These are phyloP conservation scores for Palythoa heliodiscus DNA, from an alignment of 92 coral and sea anemone genomes.

Conservation along the genomic window DNA sequence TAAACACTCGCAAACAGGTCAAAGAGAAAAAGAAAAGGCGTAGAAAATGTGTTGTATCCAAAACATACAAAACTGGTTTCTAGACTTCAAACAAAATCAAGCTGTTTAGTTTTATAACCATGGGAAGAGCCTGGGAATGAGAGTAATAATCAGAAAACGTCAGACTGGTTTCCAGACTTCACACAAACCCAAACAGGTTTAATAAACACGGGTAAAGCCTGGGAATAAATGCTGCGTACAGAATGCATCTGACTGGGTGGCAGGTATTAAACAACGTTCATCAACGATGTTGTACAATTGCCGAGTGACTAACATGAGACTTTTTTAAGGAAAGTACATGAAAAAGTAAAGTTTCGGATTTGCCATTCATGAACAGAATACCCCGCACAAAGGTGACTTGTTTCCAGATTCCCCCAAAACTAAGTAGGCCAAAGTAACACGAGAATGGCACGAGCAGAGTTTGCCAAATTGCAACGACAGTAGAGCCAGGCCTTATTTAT, in stretches of 20 bases:
- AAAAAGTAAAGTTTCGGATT: no score
- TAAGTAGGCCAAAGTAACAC: not conserved
- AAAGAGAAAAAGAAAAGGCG: not conserved
- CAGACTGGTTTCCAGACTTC: conserved; percentile 2
- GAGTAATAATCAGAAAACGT: not conserved
- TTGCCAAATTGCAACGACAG: not conserved
- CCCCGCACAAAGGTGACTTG: not conserved
- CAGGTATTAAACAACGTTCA: not conserved
- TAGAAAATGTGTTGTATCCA: not conserved
- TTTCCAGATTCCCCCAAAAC: not conserved
- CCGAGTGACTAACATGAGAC: no score
- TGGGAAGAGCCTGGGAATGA: not conserved
- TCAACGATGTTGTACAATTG: no score
- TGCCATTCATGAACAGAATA: not conserved
- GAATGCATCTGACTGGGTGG: not conserved
- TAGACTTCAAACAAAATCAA: not conserved
- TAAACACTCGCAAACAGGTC: not conserved
- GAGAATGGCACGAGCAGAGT: not conserved
- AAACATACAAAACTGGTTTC: not conserved
- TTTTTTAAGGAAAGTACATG: no score
- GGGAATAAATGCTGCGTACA: not conserved
- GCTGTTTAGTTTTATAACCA: not conserved
- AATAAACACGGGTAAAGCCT: not conserved
- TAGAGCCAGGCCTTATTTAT: not conserved
- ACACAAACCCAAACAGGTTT: not conserved